These are phyloP conservation scores for Pollenia amentaria DNA, from an alignment of 2,888 invertebrate species.

Conservation along the genomic window DNA sequence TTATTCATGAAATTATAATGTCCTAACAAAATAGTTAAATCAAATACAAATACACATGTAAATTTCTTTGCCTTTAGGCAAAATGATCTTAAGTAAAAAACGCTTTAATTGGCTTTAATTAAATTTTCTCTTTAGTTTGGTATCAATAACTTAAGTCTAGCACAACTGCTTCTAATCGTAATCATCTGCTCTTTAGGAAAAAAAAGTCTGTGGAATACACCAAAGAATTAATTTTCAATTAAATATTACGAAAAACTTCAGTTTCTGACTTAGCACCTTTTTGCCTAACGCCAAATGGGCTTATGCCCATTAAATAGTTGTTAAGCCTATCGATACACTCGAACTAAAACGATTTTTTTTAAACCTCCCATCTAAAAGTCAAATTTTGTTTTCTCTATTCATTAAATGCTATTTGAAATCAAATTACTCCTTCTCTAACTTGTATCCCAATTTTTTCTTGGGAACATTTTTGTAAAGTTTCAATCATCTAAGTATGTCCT, in stretches of 20 bases:
- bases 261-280: too few relatives aligned
- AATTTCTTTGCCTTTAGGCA: too few relatives aligned
- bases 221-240: too few relatives aligned
- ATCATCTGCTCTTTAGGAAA: too few relatives aligned
- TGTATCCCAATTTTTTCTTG: background rate
- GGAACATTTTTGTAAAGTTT: slow-evolving; percentile 34
- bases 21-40: background rate
- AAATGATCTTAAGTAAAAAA: too few relatives aligned
- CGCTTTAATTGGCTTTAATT: too few relatives aligned
- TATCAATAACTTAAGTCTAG: too few relatives aligned
- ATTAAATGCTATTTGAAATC: slow-evolving; percentile 33
- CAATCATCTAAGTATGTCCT: slow-evolving; percentile 49
- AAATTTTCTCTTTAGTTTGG: too few relatives aligned
- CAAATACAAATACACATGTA: background rate
- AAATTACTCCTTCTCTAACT: slow-evolving; percentile 16
- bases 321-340: background rate
- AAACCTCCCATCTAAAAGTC: background rate
- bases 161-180: too few relatives aligned
- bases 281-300: too few relatives aligned
- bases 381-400: slow-evolving; percentile 17
- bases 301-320: background rate
- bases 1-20: slow-evolving; percentile 3
- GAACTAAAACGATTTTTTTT: background rate
- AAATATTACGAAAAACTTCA: too few relatives aligned
- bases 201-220: too few relatives aligned